Percentiles rank a stretch among this genome's conserved stretches.
Evolutionary conservation across 1,140 invertebrate species (phyloP).

Genomic region (Cydia splendana): DNA sequence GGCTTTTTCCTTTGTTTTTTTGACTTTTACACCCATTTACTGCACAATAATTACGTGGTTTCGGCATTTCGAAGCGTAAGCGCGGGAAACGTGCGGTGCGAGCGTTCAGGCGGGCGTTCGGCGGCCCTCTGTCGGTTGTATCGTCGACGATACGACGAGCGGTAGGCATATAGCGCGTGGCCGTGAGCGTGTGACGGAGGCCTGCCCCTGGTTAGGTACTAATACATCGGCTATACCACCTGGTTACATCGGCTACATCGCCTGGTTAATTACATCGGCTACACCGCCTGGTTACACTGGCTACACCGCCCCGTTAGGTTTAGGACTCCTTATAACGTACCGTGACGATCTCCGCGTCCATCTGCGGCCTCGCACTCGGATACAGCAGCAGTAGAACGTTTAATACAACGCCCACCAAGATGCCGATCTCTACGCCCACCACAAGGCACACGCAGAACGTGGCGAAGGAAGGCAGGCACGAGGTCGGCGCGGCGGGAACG

Average conservation of each 20-base stretch:
- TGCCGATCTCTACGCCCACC: slow-evolving; percentile 93
- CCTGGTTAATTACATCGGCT: slow-evolving; percentile 84
- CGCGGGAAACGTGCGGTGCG: too few species aligned
- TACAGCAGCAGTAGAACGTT: slow-evolving; percentile 93
- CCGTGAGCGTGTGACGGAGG: too few species aligned
- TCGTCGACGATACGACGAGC: too few species aligned
- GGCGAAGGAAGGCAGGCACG: slow-evolving; percentile 85
- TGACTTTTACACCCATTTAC: too few species aligned
- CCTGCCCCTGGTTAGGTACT: too few species aligned
- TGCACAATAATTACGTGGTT: too few species aligned
- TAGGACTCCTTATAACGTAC: slow-evolving; percentile 73
- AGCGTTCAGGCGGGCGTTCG: too few species aligned
- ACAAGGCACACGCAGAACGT: slow-evolving; percentile 92
- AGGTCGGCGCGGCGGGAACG: slow-evolving; percentile 90
- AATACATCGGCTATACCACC: slow-evolving; percentile 92
- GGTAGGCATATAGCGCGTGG: too few species aligned
- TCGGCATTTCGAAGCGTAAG: too few species aligned
- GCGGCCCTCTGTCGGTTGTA: too few species aligned
- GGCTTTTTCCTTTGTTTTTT: too few species aligned
- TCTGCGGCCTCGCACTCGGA: slow-evolving; percentile 90
- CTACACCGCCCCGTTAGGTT: slow-evolving; percentile 82
- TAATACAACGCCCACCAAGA: slow-evolving; percentile 91
- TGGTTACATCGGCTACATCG: slow-evolving; percentile 83
- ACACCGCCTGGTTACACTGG: slow-evolving; percentile 85
- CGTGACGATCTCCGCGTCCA: slow-evolving; percentile 84